These are phyloP conservation scores for Chaunax sp. DNA, from an alignment of 2,797 vertebrate genomes.

Conservation along the genomic window DNA sequence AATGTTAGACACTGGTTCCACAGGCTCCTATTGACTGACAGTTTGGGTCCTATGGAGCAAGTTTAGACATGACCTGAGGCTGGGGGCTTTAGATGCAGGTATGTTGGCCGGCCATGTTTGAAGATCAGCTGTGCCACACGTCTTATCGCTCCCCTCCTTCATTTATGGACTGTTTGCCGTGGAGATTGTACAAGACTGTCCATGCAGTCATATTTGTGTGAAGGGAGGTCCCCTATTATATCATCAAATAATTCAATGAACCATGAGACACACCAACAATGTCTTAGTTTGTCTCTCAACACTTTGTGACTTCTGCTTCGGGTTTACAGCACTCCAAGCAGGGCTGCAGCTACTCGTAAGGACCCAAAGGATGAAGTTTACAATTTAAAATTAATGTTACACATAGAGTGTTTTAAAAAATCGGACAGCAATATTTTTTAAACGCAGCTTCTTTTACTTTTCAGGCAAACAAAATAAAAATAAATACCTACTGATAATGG, in stretches of 20 bases:
- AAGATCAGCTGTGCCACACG: neutral
- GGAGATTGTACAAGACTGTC: slow-evolving; percentile 10
- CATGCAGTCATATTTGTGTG: neutral
- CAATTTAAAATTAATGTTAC: no score
- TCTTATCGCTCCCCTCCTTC: neutral
- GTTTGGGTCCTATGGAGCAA: neutral
- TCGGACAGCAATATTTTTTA: neutral
- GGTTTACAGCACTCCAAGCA: no score
- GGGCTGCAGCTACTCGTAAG: no score
- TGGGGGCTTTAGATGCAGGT: neutral
- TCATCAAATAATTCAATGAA: neutral
- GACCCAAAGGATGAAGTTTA: no score
- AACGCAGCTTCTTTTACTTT: neutral
- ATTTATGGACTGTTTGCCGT: slow-evolving; percentile 8
- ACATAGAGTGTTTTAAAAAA: neutral
- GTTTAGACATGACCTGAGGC: slow-evolving; percentile 40
- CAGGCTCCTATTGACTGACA: neutral
- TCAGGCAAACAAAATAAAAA: neutral
- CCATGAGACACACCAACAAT: neutral
- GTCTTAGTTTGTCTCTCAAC: neutral
- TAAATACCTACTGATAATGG: neutral
- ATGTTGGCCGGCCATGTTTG: slow-evolving; percentile 9
- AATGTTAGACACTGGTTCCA: slow-evolving; percentile 15
- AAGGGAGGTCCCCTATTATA: slow-evolving; percentile 3
- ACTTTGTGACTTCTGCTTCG: no score